Base-by-base conservation (phyloP, 2,797 vertebrate genomes). In the Enteromius unitaeniatus region DNA sequence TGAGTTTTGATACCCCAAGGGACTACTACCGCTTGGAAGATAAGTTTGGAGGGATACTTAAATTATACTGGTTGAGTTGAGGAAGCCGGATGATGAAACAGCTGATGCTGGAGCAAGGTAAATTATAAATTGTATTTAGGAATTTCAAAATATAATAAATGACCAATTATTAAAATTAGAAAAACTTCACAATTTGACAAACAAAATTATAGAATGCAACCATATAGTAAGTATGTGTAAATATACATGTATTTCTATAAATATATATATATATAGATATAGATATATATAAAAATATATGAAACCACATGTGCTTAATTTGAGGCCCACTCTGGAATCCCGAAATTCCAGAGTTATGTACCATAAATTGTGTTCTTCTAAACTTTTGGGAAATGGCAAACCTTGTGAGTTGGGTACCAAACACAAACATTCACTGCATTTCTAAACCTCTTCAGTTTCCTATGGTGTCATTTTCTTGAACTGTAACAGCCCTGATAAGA, bases 401-500 rank as follows among this genome's bases (percentile, higher is more conserved):
- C 14, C 28, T 28, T 17, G 19, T 47, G 3, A 23, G 14, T 47
- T 47, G 23, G 47, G 53, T 4, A 58, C 21, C 62, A 15, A 60
- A 73, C 17, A 23, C 47, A 47, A 40, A 23, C 23, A 21, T 53
- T 26, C 40, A 79, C 42, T 67, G 34, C 13, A 84, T 78, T 79
- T 58, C 72, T 40, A 37, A 53, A 31, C 28, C 55, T 73, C 70
- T 60, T 15, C 60, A 58, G 68, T 80, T 75, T 83, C 49, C 51
- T 79, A 42, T 40, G 64, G 40, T 42, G 23, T 80, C 6, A 80
- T 28, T 2, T 37, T 55, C 37, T 75, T 77, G 64, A 74, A 85
- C 34, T 23, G 69, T 45, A 76, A 62, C 74, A 53, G 78, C 40
- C 31, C 84, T 72, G 85, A 89, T 89, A 89, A 90, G 79, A 51